Base-by-base conservation (phyloP, 2,888 invertebrate species). In the Bedellia somnulentella region DNA sequence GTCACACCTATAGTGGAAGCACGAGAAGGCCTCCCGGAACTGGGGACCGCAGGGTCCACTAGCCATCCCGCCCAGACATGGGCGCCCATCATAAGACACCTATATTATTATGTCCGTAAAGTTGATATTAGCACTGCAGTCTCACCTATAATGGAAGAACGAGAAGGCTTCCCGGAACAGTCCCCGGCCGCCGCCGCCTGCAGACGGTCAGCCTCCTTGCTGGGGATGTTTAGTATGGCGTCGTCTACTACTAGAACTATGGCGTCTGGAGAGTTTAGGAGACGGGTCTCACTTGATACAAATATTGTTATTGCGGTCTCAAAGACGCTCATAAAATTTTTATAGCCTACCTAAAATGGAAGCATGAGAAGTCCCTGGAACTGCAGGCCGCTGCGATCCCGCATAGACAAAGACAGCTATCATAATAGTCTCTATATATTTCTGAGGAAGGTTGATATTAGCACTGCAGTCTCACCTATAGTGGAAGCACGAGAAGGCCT, bases 41-140 rank as follows among this genome's bases (percentile, higher is more conserved):
- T 93, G 88, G 9, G 87, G 80, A 1, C 94, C 96, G 58, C 97
- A 97, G 1, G 97, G 96, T 0, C 97, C 96, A 0, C 93, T 92
- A 4, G 95, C 93, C 91, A 96, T 95, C n/a, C 94, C 94, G 9
- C 96, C 96, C 18, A 97, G 79, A 57, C 97, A 97, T 0, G 96
- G 96, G 52, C 97, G n/a, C n/a, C n/a, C n/a, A n/a, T n/a, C n/a
- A n/a, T n/a, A n/a, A n/a, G n/a, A n/a, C n/a, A n/a, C n/a, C n/a
- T n/a, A n/a, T n/a, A n/a, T n/a, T n/a, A n/a, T n/a, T n/a, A n/a
- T n/a, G n/a, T n/a, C n/a, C n/a, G n/a, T n/a, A n/a, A n/a, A n/a
- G n/a, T n/a, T n/a, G n/a, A n/a, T n/a, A n/a, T n/a, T n/a, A n/a
- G n/a, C n/a, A n/a, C n/a, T n/a, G n/a, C n/a, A n/a, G n/a, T n/a